Percentiles rank a stretch among this genome's conserved stretches.
These are phyloP conservation scores for Oreochromis tanganicae DNA, from an alignment of 2,113 vertebrate genomes.

Conservation along the genomic window DNA sequence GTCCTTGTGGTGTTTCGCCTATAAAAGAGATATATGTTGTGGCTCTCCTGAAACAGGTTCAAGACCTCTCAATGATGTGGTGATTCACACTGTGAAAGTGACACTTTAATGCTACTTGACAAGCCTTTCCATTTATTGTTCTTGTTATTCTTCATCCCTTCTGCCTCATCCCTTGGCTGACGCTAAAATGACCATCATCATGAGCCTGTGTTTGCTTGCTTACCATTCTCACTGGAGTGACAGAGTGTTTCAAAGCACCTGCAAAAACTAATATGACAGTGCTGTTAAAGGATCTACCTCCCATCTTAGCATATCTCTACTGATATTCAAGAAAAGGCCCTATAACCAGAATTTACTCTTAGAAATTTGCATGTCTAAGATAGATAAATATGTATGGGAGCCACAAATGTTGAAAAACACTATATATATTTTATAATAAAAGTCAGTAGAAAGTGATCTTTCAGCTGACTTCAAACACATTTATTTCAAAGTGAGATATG, in stretches of 20 bases:
- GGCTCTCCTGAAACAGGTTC: neutral
- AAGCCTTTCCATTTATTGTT: constrained; percentile 22
- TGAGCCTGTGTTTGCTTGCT: neutral
- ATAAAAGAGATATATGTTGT: neutral
- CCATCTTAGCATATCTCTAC: neutral
- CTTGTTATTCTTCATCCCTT: constrained; percentile 21
- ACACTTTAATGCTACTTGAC: constrained; percentile 37
- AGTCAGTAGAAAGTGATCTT: neutral
- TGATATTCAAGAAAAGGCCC: neutral
- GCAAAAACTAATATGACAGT: neutral
- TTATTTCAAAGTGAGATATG: neutral
- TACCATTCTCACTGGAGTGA: neutral
- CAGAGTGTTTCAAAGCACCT: neutral
- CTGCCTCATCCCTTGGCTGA: neutral
- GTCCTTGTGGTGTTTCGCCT: neutral
- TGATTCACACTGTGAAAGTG: constrained; percentile 20
- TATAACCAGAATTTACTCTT: neutral
- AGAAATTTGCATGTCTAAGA: neutral
- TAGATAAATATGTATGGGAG: neutral
- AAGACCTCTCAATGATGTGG: neutral
- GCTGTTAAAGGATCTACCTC: neutral
- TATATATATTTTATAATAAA: neutral
- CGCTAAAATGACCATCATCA: constrained; percentile 22
- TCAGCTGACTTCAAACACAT: neutral
- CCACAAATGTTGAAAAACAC: neutral